These are phyloP conservation scores for Cardiocondyla obscurior DNA, from an alignment of 1,140 invertebrate genomes.

Conservation along the genomic window DNA sequence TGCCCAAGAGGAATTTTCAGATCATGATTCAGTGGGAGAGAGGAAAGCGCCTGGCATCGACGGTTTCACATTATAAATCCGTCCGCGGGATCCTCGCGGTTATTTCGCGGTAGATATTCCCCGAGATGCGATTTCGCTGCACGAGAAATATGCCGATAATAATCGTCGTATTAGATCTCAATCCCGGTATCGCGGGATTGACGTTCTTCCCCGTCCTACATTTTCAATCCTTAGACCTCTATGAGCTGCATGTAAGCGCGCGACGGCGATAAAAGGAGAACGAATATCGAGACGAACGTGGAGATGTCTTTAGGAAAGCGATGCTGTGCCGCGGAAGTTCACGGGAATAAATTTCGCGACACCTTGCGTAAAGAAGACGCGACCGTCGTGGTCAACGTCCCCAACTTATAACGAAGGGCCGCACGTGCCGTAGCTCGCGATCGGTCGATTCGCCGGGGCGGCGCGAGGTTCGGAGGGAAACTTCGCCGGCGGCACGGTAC, in stretches of 20 bases:
- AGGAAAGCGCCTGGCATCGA: constrained; percentile 5
- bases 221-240: background rate
- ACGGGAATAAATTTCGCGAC: constrained; percentile 15
- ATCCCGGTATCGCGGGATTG: background rate
- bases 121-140: constrained; percentile 53
- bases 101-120: constrained; percentile 58
- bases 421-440: constrained; percentile 47
- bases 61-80: constrained; percentile 58
- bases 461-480: constrained; percentile 43
- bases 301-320: background rate
- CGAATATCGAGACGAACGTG: background rate
- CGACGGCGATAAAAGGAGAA: background rate
- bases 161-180: constrained; percentile 58
- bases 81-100: constrained; percentile 40
- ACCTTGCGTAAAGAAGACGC: constrained; percentile 33
- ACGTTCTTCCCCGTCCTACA: background rate
- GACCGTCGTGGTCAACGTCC: constrained; percentile 60
- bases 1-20: constrained; percentile 40
- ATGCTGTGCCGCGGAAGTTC: no score
- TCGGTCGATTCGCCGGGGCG: constrained; percentile 55
- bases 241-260: background rate
- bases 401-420: background rate
- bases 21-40: constrained; percentile 54
- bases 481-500: constrained; percentile 33
- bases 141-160: constrained; percentile 53